Evolutionary conservation across 2,797 vertebrate species (phyloP).

Genomic region (Gallinago nigripennis): DNA sequence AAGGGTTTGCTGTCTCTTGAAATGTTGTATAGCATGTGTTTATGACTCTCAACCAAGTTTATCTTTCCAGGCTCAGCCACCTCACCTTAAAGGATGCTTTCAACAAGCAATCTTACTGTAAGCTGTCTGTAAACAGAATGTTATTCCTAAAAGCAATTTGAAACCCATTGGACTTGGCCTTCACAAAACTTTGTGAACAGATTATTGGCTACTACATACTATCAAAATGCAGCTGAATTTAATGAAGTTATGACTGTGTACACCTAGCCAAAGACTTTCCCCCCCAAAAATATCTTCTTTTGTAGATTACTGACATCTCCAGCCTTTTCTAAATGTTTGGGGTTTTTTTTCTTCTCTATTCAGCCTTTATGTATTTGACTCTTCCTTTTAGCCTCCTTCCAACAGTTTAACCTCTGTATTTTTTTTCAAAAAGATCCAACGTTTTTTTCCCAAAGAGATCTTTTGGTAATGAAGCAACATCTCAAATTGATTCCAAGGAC

Average conservation of each 20-base stretch:
- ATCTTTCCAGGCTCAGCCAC: not conserved
- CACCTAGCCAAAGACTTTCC: not conserved
- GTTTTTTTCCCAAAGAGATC: not conserved
- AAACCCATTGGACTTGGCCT: not conserved
- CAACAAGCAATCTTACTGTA: not conserved
- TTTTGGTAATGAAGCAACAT: not conserved
- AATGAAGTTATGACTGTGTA: not conserved
- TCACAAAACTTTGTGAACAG: not conserved
- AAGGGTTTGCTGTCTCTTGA: not conserved
- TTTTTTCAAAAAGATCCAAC: not conserved
- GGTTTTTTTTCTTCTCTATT: not conserved
- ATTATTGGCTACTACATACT: not conserved
- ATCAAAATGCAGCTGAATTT: not conserved
- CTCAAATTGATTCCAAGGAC: not conserved
- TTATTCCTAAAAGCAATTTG: not conserved
- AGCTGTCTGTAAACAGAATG: not conserved
- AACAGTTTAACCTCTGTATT: not conserved
- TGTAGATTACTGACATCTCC: not conserved
- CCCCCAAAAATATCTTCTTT: not conserved
- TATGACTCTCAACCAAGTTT: not conserved
- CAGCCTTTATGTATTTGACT: not conserved
- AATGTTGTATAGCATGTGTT: not conserved
- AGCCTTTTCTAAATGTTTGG: not conserved
- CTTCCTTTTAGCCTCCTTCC: not conserved
- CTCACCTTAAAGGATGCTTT: conserved; percentile 8